Conservation (phyloP, 2,888 invertebrate species). For the Eristalis intricaria region DNA sequence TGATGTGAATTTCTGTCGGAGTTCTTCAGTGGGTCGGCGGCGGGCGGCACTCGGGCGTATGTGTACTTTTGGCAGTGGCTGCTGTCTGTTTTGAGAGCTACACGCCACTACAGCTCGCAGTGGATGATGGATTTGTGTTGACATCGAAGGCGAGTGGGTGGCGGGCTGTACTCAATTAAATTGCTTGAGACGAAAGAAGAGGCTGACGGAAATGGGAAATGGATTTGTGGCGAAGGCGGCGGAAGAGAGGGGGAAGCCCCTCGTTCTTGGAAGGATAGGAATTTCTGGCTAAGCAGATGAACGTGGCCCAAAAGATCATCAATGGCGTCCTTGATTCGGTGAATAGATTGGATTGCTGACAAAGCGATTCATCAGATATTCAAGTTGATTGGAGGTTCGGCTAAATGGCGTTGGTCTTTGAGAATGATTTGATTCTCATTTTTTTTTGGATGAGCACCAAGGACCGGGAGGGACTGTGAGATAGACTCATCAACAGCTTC, state of each 20-base stretch:
- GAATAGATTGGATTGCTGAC: background rate
- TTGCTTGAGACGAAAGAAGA: background rate
- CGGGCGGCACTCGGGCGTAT: slow-evolving; percentile 7
- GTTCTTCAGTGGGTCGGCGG: background rate
- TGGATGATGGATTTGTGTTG: slow-evolving; percentile 2
- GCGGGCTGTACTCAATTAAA: background rate
- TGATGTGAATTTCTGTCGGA: background rate
- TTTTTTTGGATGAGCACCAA: background rate
- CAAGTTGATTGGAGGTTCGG: background rate
- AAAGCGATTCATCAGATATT: background rate
- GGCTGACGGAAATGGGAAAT: background rate
- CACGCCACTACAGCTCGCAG: background rate
- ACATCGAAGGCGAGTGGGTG: background rate
- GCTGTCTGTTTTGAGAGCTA: background rate
- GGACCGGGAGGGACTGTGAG: too few relatives aligned
- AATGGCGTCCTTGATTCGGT: background rate
- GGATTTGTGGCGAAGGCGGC: background rate
- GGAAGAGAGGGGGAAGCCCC: too few relatives aligned
- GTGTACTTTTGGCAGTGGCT: slow-evolving; percentile 4
- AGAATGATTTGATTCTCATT: too few relatives aligned
- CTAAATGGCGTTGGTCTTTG: background rate
- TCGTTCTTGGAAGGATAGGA: background rate
- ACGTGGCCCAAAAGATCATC: background rate
- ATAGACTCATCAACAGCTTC: too few relatives aligned
- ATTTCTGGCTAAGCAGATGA: background rate